phyloP scores from a whole-genome alignment of 2,113 vertebrate genomes.

The Vidua chalybeata region DNA sequence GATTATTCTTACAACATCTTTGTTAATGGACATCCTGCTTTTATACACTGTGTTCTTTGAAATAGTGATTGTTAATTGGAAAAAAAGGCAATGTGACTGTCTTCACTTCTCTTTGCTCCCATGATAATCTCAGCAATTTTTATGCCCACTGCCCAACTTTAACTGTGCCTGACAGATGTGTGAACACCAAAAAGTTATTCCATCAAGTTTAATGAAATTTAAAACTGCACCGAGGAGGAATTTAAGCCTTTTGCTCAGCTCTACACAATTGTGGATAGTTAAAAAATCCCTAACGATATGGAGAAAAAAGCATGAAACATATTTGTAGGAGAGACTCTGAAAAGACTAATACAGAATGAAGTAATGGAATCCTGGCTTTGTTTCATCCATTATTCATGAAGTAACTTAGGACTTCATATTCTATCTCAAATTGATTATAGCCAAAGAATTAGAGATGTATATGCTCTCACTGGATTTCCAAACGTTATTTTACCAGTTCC shows the following conservation, averaged over 20 bases:
- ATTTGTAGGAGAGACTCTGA: background rate
- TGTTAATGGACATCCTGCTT: background rate
- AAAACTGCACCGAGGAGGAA: background rate
- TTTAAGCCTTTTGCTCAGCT: background rate
- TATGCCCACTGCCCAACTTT: background rate
- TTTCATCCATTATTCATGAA: background rate
- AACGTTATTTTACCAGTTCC: background rate
- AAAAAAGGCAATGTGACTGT: background rate
- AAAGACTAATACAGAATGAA: background rate
- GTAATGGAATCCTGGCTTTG: background rate
- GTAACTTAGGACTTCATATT: background rate
- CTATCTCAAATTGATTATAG: background rate
- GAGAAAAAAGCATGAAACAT: background rate
- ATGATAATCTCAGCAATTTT: background rate
- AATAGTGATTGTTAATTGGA: background rate
- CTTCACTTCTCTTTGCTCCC: background rate
- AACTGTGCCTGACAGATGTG: background rate
- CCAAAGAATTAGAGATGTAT: background rate
- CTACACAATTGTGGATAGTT: accelerated
- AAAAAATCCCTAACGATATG: background rate
- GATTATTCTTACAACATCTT: background rate
- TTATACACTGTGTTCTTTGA: background rate
- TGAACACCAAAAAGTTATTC: background rate
- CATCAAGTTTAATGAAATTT: background rate
- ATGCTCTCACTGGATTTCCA: background rate